Evolutionary conservation across 2,888 invertebrate species (phyloP).

Genomic region (Lasioglossum vierecki): DNA sequence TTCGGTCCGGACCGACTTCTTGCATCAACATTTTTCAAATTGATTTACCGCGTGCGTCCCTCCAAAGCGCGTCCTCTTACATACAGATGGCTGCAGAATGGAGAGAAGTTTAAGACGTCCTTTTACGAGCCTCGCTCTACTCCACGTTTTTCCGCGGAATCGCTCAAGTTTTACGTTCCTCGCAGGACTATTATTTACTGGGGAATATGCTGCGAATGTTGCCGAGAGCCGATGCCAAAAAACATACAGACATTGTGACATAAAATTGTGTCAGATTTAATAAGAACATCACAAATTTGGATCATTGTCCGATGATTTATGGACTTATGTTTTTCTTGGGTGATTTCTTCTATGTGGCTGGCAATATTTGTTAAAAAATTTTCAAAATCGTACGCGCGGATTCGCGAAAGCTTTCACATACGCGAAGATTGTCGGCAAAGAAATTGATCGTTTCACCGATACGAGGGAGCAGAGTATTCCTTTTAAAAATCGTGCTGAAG

Average conservation of each 20-base stretch:
- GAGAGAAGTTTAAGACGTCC: background rate
- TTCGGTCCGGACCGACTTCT: background rate
- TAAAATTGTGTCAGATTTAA: too few relatives aligned
- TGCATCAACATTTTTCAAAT: background rate
- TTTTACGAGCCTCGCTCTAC: background rate
- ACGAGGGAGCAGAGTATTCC: background rate
- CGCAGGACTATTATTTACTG: background rate
- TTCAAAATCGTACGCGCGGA: too few relatives aligned
- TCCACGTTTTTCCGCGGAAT: background rate
- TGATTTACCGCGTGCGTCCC: constrained; percentile 4
- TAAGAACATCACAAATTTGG: too few relatives aligned
- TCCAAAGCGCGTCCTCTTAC: background rate
- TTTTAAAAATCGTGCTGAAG: background rate
- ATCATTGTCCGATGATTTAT: too few relatives aligned
- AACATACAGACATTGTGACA: background rate
- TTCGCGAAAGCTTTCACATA: background rate
- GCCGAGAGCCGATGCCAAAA: background rate
- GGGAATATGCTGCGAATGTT: background rate
- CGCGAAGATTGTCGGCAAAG: too few relatives aligned
- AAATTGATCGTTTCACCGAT: background rate
- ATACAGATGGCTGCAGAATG: background rate
- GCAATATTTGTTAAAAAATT: too few relatives aligned
- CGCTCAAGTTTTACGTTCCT: background rate
- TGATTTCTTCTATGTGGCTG: too few relatives aligned
- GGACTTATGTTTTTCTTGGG: too few relatives aligned